Evolutionary conservation across 1,140 invertebrate genomes (phyloP).

Genomic region (Bicyclus anynana): DNA sequence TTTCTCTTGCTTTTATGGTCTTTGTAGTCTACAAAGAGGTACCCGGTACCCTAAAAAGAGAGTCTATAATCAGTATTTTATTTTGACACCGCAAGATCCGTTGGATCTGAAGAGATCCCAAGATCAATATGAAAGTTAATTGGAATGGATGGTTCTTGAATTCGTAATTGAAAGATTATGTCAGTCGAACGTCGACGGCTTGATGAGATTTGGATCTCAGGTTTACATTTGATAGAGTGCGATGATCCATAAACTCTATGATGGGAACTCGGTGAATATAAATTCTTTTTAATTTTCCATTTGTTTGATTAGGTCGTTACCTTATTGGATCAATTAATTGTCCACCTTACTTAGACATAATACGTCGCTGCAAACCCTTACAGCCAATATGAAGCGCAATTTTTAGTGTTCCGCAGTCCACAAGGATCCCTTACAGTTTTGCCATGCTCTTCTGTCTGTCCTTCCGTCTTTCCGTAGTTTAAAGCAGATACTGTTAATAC

Average conservation of each 20-base stretch:
- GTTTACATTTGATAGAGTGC: constrained; percentile 13
- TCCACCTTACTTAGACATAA: too few species aligned
- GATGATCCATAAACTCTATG: constrained; percentile 12
- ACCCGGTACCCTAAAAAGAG: too few species aligned
- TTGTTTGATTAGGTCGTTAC: not conserved
- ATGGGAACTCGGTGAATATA: constrained; percentile 7
- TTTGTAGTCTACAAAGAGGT: too few species aligned
- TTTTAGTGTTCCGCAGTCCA: too few species aligned
- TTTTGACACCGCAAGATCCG: not conserved
- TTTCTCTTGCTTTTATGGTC: too few species aligned
- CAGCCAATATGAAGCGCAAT: too few species aligned
- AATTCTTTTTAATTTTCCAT: constrained; percentile 4
- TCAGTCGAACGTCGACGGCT: constrained; percentile 29
- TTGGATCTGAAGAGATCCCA: constrained; percentile 20
- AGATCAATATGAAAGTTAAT: constrained; percentile 55
- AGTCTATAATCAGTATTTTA: not conserved
- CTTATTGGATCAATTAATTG: not conserved
- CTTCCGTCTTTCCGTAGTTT: too few species aligned
- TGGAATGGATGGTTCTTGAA: constrained; percentile 54
- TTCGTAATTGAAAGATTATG: constrained; percentile 61
- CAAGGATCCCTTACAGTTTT: too few species aligned
- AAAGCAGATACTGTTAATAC: too few species aligned
- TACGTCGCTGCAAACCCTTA: too few species aligned
- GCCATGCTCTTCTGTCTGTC: too few species aligned
- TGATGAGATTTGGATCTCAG: constrained; percentile 20